phyloP scores from a whole-genome alignment of 2,113 vertebrate species.

The Pseudonaja textilis region DNA sequence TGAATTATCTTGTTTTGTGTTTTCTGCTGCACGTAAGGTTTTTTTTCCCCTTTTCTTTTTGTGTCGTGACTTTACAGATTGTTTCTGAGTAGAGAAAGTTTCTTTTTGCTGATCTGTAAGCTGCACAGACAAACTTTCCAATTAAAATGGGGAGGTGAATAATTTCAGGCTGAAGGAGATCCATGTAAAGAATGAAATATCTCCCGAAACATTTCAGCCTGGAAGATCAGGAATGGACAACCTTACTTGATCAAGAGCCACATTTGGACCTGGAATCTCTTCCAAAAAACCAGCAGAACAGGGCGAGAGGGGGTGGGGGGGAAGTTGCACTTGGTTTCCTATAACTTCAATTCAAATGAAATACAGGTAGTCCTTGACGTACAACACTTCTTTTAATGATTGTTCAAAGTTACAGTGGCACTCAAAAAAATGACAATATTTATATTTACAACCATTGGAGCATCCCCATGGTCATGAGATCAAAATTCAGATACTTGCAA shows the following conservation, averaged over 20 bases:
- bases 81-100: background rate
- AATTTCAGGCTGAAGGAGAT: background rate
- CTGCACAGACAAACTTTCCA: background rate
- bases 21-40: background rate
- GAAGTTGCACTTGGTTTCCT: background rate
- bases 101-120: background rate
- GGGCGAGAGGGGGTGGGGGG: rapidly evolving
- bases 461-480: no score
- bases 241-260: background rate
- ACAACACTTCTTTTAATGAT: no score
- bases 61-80: background rate
- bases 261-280: background rate
- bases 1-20: background rate
- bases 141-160: background rate
- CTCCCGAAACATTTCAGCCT: background rate
- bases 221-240: background rate
- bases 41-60: rapidly evolving
- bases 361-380: no score
- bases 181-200: background rate
- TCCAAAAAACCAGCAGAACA: background rate
- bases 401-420: no score
- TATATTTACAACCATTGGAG: no score
- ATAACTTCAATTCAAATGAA: background rate
- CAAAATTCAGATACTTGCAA: no score
- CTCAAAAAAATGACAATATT: no score